Conservation (phyloP, 2,888 invertebrate genomes). For the Thumatha senex region DNA sequence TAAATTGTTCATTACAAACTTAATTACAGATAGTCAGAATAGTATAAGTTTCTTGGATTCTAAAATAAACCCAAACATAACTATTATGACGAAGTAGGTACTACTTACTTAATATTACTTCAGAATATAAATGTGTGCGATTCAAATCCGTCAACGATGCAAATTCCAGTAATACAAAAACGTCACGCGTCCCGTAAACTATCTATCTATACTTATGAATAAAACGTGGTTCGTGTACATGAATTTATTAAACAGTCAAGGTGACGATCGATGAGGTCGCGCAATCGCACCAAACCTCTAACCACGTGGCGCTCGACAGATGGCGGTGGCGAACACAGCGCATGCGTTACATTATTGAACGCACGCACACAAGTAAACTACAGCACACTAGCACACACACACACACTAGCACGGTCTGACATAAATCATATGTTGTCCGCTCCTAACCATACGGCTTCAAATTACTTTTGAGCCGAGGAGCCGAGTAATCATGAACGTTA, state of each 20-base stretch:
- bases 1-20: no score
- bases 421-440: constrained; percentile 76
- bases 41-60: no score
- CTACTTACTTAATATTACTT: neutral
- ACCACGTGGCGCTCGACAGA: constrained; percentile 78
- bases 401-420: constrained; percentile 49
- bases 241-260: constrained; percentile 78
- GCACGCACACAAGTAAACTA: constrained; percentile 45
- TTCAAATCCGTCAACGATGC: constrained; percentile 18
- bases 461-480: constrained; percentile 65
- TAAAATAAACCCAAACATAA: no score
- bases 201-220: constrained; percentile 45
- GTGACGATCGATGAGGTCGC: constrained; percentile 74
- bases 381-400: constrained; percentile 38
- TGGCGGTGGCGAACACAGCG: constrained; percentile 67
- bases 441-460: constrained; percentile 74
- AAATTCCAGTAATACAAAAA: constrained; percentile 26
- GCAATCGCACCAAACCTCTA: constrained; percentile 49
- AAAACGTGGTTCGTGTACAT: constrained; percentile 59
- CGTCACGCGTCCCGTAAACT: constrained; percentile 40
- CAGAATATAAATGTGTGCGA: no score
- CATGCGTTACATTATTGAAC: constrained; percentile 77
- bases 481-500: constrained; percentile 70
- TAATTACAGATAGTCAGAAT: no score
- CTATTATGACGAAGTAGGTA: neutral